Conservation (phyloP, 2,888 invertebrate species). For the Tachina lurida region DNA sequence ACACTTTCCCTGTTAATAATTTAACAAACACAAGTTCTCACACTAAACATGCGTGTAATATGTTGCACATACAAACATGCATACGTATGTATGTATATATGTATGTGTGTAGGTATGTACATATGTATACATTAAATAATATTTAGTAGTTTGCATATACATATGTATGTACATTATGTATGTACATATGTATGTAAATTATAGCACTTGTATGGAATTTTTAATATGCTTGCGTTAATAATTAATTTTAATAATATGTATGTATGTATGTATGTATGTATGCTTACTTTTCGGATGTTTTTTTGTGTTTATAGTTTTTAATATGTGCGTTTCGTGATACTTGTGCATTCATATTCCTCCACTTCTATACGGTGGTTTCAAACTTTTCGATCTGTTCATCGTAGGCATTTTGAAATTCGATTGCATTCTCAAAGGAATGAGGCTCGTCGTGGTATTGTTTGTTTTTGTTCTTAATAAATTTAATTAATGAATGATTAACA, state of each 20-base stretch:
- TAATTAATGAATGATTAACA: conserved; percentile 67
- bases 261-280: neutral
- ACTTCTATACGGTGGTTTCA: conserved; percentile 87
- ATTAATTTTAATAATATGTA: conserved; percentile 11
- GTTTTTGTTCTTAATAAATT: conserved; percentile 75
- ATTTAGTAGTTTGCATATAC: neutral
- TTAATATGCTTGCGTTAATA: conserved; percentile 47
- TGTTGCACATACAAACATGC: neutral
- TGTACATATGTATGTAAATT: conserved; percentile 22
- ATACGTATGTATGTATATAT: neutral
- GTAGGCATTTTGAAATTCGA: conserved; percentile 76
- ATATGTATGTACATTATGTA: conserved; percentile 18
- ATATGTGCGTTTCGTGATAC: conserved; percentile 53
- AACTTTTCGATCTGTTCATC: conserved; percentile 85
- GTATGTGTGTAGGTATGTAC: neutral
- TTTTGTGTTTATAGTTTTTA: conserved; percentile 55
- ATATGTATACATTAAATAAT: neutral
- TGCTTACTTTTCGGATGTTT: conserved; percentile 61
- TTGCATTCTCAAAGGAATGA: conserved; percentile 77
- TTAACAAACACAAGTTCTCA: conserved; percentile 11
- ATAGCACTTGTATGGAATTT: conserved; percentile 53
- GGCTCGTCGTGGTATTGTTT: conserved; percentile 76
- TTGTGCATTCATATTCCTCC: conserved; percentile 59
- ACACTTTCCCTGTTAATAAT: conserved; percentile 24
- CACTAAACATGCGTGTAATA: neutral